These are phyloP conservation scores for Temnothorax nylanderi DNA, from an alignment of 1,140 invertebrate species.

Conservation along the genomic window DNA sequence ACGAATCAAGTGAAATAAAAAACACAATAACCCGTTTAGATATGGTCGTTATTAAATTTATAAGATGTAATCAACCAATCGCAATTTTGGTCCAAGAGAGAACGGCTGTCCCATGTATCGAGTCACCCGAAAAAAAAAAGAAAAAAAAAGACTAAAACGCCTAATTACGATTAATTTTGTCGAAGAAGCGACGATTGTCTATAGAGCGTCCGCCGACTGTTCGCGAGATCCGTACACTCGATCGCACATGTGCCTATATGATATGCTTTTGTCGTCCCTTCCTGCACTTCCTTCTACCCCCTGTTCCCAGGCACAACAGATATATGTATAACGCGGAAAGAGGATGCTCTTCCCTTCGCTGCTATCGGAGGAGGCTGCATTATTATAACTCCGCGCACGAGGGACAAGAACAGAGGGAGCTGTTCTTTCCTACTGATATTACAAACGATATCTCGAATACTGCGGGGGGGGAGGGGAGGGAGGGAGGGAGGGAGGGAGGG, in stretches of 20 bases:
- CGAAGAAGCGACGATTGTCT: conserved; percentile 43
- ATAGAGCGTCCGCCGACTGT: conserved; percentile 1
- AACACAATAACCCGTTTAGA: background rate
- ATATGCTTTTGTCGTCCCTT: conserved; percentile 62
- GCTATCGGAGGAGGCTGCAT: background rate
- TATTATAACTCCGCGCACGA: background rate
- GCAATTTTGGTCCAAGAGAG: conserved; percentile 20
- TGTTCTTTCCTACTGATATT: conserved; percentile 23
- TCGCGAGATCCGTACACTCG: conserved; percentile 30
- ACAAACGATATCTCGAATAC: conserved; percentile 42
- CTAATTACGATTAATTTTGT: conserved; percentile 14
- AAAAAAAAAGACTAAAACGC: background rate
- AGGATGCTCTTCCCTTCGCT: background rate
- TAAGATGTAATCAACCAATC: background rate
- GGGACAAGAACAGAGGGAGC: background rate
- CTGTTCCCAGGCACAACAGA: conserved; percentile 37
- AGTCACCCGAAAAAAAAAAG: background rate
- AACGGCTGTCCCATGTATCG: background rate
- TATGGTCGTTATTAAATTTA: background rate
- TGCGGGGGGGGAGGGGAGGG: background rate
- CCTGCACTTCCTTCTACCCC: background rate
- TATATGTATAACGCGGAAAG: conserved; percentile 9
- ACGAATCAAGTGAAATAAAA: background rate
- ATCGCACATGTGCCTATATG: conserved; percentile 34
- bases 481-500: background rate